Percentiles rank a stretch among this genome's conserved stretches.
Evolutionary conservation across 2,888 invertebrate species (phyloP).

Genomic region (Cataglyphis cursor): DNA sequence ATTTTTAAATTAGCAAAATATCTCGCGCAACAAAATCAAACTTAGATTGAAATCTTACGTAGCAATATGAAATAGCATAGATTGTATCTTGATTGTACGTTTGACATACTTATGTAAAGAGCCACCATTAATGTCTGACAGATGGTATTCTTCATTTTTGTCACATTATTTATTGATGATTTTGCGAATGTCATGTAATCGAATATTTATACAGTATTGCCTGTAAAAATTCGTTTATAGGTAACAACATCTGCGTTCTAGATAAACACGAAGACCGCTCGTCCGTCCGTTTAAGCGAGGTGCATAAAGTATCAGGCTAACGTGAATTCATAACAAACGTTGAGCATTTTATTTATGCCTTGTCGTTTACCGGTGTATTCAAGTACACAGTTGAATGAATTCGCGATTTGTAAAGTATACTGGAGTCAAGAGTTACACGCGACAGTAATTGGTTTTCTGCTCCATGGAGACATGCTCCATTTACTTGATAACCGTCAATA

Average conservation of each 20-base stretch:
- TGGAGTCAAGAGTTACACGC: background rate
- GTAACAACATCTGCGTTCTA: constrained; percentile 44
- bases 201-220: constrained; percentile 3
- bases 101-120: constrained; percentile 15
- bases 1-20: background rate
- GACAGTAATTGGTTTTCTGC: constrained; percentile 12
- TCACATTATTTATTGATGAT: constrained; percentile 28
- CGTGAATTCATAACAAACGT: constrained; percentile 6
- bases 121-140: constrained; percentile 30
- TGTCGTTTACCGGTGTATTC: background rate
- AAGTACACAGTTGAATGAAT: background rate
- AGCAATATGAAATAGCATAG: background rate
- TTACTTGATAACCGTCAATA: constrained; percentile 3
- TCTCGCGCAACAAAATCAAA: constrained; percentile 6
- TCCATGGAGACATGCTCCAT: constrained; percentile 2
- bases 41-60: constrained; percentile 6
- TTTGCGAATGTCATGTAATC: constrained; percentile 32
- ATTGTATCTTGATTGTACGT: constrained; percentile 15
- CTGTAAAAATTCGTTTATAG: constrained; percentile 23
- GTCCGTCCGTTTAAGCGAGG: constrained; percentile 7
- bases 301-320: constrained; percentile 22
- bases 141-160: constrained; percentile 8
- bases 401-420: constrained; percentile 2
- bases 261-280: background rate
- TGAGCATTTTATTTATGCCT: background rate